phyloP scores from a whole-genome alignment of 1,140 invertebrate genomes.

The Papilio helenus region DNA sequence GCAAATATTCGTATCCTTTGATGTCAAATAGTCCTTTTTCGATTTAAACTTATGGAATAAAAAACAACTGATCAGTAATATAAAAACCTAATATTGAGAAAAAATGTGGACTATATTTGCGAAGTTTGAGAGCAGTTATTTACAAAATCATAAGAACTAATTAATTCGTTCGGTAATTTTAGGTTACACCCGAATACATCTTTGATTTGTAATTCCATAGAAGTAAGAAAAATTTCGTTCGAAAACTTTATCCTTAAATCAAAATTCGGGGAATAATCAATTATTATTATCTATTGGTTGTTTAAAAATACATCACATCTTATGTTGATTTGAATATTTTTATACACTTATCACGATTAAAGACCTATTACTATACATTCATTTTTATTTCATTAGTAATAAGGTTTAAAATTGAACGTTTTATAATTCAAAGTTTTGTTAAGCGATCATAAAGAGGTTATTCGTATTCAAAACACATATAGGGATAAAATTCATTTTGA shows the following conservation, averaged over 20 bases:
- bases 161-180: background rate
- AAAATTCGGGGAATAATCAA: background rate
- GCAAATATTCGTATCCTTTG: too few species aligned
- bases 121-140: too few species aligned
- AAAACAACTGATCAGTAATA: too few species aligned
- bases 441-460: background rate
- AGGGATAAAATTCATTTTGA: background rate
- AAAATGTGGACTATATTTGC: too few species aligned
- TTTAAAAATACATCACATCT: background rate
- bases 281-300: background rate
- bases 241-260: background rate
- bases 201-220: background rate
- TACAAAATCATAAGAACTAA: background rate
- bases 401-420: background rate
- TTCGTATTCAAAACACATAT: background rate
- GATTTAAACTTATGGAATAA: too few species aligned
- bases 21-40: too few species aligned
- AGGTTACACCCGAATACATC: background rate
- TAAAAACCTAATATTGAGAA: too few species aligned
- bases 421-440: background rate
- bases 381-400: background rate
- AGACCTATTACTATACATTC: background rate
- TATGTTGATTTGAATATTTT: background rate
- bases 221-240: background rate
- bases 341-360: background rate